These are phyloP conservation scores for Scaptomyza hsui DNA, from an alignment of 1,140 invertebrate genomes.

Conservation along the genomic window DNA sequence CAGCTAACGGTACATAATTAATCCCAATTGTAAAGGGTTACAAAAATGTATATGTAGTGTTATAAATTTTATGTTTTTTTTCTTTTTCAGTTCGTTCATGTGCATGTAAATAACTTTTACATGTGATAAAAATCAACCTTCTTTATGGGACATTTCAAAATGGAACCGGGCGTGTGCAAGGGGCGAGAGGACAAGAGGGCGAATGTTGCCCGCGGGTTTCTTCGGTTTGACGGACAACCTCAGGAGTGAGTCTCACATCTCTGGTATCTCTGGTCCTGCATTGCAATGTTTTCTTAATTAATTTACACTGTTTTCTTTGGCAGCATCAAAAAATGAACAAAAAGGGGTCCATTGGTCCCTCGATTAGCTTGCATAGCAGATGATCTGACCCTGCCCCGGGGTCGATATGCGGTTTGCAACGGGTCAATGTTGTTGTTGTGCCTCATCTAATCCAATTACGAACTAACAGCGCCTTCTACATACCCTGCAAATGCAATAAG, in stretches of 20 bases:
- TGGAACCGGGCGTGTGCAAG: conserved; percentile 4
- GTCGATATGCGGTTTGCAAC: conserved; percentile 1
- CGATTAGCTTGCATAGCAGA: conserved; percentile 2
- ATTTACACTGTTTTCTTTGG: conserved; percentile 53
- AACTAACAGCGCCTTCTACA: conserved; percentile 58
- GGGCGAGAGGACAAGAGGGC: conserved; percentile 5
- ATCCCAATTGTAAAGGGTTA: conserved; percentile 39
- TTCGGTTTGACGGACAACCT: conserved; percentile 54
- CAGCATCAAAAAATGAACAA: conserved; percentile 3
- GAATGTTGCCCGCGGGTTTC: conserved; percentile 21
- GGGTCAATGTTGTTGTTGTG: background rate
- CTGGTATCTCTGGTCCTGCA: background rate
- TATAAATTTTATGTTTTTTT: conserved; percentile 4
- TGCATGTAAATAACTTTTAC: conserved; percentile 56
- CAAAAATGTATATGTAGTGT: conserved; percentile 1
- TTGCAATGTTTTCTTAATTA: conserved; percentile 68
- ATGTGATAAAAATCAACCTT: conserved; percentile 61
- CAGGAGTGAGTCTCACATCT: conserved; percentile 23
- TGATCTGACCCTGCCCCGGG: conserved; percentile 10
- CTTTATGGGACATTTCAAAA: conserved; percentile 42
- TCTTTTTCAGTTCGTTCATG: conserved; percentile 42
- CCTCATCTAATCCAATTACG: conserved; percentile 66
- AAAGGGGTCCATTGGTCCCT: conserved; percentile 22
- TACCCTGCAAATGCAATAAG: background rate
- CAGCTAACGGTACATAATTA: conserved; percentile 17